phyloP scores from a whole-genome alignment of 2,113 vertebrate species.

The Tachuris rubrigastra region DNA sequence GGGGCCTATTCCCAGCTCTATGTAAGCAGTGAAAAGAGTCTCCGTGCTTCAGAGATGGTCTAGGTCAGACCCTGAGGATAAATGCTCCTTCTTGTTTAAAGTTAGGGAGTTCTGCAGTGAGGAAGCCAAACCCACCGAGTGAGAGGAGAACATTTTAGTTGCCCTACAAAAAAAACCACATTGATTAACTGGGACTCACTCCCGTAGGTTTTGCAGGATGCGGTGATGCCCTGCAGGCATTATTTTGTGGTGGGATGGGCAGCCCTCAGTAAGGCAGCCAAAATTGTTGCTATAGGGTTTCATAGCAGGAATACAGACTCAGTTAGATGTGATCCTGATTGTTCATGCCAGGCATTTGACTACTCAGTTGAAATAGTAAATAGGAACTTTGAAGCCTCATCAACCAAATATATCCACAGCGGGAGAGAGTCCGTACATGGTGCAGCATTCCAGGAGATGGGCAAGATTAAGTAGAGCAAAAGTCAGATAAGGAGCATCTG shows the following conservation, averaged over 20 bases:
- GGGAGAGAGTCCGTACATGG: not conserved
- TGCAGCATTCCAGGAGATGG: not conserved
- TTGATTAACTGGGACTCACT: not conserved
- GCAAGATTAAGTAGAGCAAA: not conserved
- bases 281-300: not conserved
- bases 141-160: not conserved
- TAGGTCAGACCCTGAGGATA: not conserved
- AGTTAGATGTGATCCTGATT: not conserved
- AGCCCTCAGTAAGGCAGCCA: not conserved
- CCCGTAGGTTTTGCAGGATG: not conserved
- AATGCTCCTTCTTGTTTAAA: not conserved
- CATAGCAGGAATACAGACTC: not conserved
- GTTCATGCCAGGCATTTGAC: not conserved
- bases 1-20: not conserved
- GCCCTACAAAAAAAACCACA: not conserved
- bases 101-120: not conserved
- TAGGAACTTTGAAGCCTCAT: not conserved
- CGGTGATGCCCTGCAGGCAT: not conserved
- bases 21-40: not conserved
- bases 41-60: not conserved
- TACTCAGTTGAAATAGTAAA: not conserved
- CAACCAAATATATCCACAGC: not conserved
- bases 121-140: fast-evolving
- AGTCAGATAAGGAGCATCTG: not conserved
- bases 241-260: not conserved